Conservation (phyloP, 2,113 vertebrate species). For the Aspidoscelis tigris region DNA sequence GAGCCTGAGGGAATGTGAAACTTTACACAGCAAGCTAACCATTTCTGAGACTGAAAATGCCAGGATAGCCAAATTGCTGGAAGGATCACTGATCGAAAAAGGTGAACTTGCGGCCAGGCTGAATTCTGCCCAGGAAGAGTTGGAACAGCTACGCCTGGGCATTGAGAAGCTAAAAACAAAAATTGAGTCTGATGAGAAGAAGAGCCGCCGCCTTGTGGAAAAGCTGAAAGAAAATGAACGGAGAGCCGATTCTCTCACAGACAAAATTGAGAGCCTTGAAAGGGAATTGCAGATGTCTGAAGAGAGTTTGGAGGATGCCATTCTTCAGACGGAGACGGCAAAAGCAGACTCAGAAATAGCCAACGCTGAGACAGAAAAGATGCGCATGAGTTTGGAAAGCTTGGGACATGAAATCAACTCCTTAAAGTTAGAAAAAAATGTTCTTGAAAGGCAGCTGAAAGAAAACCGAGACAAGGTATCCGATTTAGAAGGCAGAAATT, state of each 20-base stretch:
- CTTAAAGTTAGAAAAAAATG: constrained; percentile 76
- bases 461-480: constrained; percentile 58
- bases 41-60: constrained; percentile 76
- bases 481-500: constrained; percentile 54
- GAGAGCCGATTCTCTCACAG: constrained; percentile 75
- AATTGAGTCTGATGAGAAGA: constrained; percentile 89
- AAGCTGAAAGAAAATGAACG: constrained; percentile 82
- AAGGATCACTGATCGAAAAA: constrained; percentile 84
- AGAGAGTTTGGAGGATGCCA: constrained; percentile 78
- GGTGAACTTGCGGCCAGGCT: constrained; percentile 83
- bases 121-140: constrained; percentile 85
- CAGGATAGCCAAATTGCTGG: constrained; percentile 77
- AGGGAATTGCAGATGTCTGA: constrained; percentile 79
- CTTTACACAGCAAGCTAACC: constrained; percentile 75
- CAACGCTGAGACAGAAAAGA: constrained; percentile 58
- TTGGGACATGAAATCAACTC: constrained; percentile 59
- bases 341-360: constrained; percentile 83
- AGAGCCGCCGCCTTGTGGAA: constrained; percentile 75
- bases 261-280: constrained; percentile 83
- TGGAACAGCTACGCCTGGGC: constrained; percentile 80
- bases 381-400: constrained; percentile 43
- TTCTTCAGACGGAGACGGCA: constrained; percentile 81
- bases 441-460: constrained; percentile 71
- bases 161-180: constrained; percentile 90
- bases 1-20: constrained; percentile 73